Evolutionary conservation across 2,113 vertebrate species (phyloP), one percentile per base, ranked within the genome.

Genomic region (Cynopterus brachyotis): DNA sequence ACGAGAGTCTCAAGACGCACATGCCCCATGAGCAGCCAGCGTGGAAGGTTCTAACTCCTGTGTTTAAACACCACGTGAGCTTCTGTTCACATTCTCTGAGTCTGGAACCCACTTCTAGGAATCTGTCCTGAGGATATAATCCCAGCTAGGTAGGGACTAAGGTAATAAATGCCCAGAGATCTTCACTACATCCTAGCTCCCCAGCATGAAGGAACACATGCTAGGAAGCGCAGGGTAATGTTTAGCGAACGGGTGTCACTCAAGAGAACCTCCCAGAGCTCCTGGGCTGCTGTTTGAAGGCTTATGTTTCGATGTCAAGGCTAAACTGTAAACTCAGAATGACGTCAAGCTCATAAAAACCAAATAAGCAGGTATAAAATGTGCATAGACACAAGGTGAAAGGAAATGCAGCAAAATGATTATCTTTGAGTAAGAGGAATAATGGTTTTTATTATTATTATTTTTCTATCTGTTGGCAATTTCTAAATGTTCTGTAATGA

Each of bases 121-220:
- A 26, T 17, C 45, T 96, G 10, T 85, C 32, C 15, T 13, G 62
- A 57, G 28, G 26, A 59, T 0, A 0, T 50, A 17, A 86, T 75
- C 66, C 47, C 37, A 59, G n/a, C 57, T 16, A 5, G 20, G 45
- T 30, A 50, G 47, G 19, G 40, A 67, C 82, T 37, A 91, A 79
- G 37, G 28, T 55, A 70, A 24, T 50, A 35, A 64, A 50, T 17
- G 22, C 15, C 26, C 66, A 75, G 83, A 64, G 59, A 30, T 2
- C 9, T 24, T 67, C 30, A 2, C 30, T 17, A 2, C 22, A 28
- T 6, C 2, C 22, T 2, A 13, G 4, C 13, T 28, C 17, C 2
- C 37, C 17, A 26, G 3, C 0, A 0, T 3, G 5, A 89, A 76
- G n/a, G 57, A 45, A 76, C 40, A 53, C 37, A 3, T 7, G 13